These are phyloP conservation scores for Galbula dea DNA, from an alignment of 2,113 vertebrate species.

Conservation along the genomic window DNA sequence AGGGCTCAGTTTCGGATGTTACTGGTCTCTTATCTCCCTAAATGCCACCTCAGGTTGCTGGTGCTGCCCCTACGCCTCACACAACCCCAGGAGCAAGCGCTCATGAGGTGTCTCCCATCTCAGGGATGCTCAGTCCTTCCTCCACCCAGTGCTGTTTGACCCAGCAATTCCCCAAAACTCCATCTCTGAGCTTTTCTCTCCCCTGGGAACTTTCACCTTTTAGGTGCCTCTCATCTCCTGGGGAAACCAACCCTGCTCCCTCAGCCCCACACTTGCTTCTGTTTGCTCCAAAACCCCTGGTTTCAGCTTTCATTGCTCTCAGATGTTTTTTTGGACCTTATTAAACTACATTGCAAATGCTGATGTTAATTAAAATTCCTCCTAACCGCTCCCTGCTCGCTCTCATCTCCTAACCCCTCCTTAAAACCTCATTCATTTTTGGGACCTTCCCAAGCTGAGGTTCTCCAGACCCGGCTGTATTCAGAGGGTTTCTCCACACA, in stretches of 20 bases:
- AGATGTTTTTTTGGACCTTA: constrained; percentile 21
- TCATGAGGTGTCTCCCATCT: fast-evolving
- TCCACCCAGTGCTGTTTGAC: background rate
- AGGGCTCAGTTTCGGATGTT: background rate
- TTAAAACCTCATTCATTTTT: constrained; percentile 29
- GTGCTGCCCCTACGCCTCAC: fast-evolving
- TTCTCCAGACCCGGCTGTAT: background rate
- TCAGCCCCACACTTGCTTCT: background rate
- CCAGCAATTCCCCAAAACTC: background rate
- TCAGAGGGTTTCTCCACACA: fast-evolving
- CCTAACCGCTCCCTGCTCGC: constrained; percentile 13
- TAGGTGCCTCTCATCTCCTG: background rate
- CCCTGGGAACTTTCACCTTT: background rate
- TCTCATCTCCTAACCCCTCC: constrained; percentile 1
- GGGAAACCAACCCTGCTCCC: background rate
- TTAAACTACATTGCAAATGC: background rate
- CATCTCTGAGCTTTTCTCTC: background rate
- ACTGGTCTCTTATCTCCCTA: background rate
- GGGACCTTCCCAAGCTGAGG: constrained; percentile 12
- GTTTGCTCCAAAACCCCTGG: fast-evolving
- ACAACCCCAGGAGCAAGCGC: too few relatives aligned
- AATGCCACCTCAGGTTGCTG: background rate
- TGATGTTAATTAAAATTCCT: constrained; percentile 60
- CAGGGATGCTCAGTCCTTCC: background rate
- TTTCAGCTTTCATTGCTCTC: constrained; percentile 19